These are phyloP conservation scores for Prolemur simus DNA, from an alignment of 2,113 vertebrate species.

Conservation along the genomic window DNA sequence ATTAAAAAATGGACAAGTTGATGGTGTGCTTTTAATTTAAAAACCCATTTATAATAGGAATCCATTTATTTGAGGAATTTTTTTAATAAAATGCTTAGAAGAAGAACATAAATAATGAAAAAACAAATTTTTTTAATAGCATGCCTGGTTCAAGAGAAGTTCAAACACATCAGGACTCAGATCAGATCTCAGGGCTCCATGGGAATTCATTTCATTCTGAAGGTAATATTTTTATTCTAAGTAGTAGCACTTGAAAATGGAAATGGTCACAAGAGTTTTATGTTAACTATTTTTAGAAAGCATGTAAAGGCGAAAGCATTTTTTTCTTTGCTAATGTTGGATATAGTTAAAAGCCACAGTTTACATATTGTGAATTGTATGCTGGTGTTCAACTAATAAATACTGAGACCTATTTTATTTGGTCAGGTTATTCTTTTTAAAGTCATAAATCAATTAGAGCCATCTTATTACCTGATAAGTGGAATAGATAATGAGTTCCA, in stretches of 20 bases:
- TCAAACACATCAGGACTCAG: constrained; percentile 62
- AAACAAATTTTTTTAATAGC: constrained; percentile 16
- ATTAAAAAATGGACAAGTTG: neutral
- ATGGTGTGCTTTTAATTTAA: constrained; percentile 24
- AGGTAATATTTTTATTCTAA: constrained; percentile 74
- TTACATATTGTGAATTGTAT: neutral
- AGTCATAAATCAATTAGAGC: neutral
- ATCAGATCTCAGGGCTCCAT: constrained; percentile 55
- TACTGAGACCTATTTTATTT: neutral
- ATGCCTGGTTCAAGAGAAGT: constrained; percentile 69
- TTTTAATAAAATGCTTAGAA: constrained; percentile 69
- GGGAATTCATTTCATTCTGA: constrained; percentile 73
- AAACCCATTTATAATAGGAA: constrained; percentile 17
- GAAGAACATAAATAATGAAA: constrained; percentile 48
- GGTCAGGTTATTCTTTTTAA: constrained; percentile 7
- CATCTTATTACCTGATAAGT: neutral
- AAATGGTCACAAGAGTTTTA: neutral
- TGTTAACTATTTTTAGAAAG: neutral
- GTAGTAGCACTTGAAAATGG: neutral
- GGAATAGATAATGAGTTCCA: neutral
- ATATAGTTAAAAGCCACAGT: neutral
- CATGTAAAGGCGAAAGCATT: neutral
- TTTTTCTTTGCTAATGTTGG: neutral
- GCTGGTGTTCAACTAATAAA: neutral
- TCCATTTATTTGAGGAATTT: neutral